Base-by-base conservation (phyloP, 2,888 invertebrate species). In the Chirona hameri region DNA sequence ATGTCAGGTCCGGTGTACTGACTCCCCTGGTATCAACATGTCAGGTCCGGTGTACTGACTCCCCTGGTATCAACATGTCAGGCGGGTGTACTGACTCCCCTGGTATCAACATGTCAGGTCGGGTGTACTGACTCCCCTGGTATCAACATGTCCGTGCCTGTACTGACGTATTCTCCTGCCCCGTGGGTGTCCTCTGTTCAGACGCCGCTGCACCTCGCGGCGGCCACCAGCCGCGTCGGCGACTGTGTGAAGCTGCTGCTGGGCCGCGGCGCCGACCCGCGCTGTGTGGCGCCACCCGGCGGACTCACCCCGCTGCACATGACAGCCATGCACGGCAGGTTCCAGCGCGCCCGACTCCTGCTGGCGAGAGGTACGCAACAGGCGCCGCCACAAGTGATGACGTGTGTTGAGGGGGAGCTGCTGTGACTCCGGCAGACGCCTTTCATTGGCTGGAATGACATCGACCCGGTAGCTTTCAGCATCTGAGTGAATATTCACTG, bases 271-370 rank as follows among this genome's bases (percentile, higher is more conserved):
- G 90, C 90, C 0, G 89, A 90, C 83, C 89, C 91, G 39, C 91
- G 91, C 86, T 88, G 89, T 65, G 90, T 90, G 21, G 46, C 46
- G 86, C 91, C 90, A 85, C 87, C 89, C 82, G 91, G 91, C 86
- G 91, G 91, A 0, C 88, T 91, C 81, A 91, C 92, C 7, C 90
- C 92, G 0, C 88, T 92, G 72, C 92, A 92, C 86, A 91, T 92
- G 91, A 91, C 92, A n/a, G 91, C 92, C 14, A 90, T 91, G 85
- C 91, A 92, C 87, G 92, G 92, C 39, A 88, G 91, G 85, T 92
- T 91, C 86, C 91, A 91, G 0, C 88, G 91, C 82, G 91, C 92
- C 79, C 91, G 92, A 87, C 90, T 89, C 79, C 88, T 92, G 81
- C 90, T 92, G 31, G 91, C 91, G 86, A 90, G 90, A 86, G 91